Conservation (phyloP, 1,140 invertebrate species). For the Aphidius ervi region DNA sequence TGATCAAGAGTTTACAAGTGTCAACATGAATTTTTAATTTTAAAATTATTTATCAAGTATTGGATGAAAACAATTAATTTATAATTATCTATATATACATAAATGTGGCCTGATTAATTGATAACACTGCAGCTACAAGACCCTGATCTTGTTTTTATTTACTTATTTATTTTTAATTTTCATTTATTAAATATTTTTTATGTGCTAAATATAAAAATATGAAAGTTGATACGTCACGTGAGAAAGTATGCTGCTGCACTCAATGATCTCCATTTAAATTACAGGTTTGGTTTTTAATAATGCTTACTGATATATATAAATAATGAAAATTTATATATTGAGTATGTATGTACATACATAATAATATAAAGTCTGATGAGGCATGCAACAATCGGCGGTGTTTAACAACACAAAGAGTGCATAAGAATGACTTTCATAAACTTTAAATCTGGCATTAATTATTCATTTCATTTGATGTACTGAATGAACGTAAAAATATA, state of each 20-base stretch:
- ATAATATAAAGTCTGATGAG: slow-evolving; percentile 19
- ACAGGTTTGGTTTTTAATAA: slow-evolving; percentile 34
- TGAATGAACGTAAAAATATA: no score
- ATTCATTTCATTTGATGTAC: no score
- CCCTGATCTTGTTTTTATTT: no score
- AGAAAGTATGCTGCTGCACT: slow-evolving; percentile 3
- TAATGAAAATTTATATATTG: slow-evolving; percentile 31
- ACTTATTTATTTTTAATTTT: background rate
- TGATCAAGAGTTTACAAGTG: slow-evolving; percentile 8
- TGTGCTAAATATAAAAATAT: slow-evolving; percentile 1
- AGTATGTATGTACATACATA: slow-evolving; percentile 29
- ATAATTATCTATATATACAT: no score
- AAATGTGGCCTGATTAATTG: background rate
- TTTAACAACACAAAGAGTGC: slow-evolving; percentile 27
- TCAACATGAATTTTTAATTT: slow-evolving; percentile 1
- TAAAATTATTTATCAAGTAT: slow-evolving; percentile 5
- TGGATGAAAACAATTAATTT: background rate
- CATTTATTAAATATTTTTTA: background rate
- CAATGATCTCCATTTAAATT: slow-evolving; percentile 35
- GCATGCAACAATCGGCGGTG: slow-evolving; percentile 16
- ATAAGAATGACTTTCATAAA: slow-evolving; percentile 27
- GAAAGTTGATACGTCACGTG: slow-evolving; percentile 7
- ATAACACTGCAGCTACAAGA: background rate
- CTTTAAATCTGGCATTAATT: background rate
- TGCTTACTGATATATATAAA: slow-evolving; percentile 9